Evolutionary conservation across 2,888 invertebrate species (phyloP).

Genomic region (Caenorhabditis sp.): DNA sequence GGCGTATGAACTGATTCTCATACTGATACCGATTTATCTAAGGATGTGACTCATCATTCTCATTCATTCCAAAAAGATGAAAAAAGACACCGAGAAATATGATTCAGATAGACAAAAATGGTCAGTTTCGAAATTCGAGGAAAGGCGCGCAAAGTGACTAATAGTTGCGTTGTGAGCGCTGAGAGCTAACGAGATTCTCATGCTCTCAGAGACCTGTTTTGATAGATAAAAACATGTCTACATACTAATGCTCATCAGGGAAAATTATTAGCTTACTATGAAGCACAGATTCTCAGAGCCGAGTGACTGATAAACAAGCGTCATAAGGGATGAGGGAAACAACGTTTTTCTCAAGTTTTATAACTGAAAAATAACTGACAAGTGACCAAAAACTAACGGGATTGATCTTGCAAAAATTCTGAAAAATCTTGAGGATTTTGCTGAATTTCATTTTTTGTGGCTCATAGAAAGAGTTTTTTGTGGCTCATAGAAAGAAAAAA

Average conservation of each 20-base stretch:
- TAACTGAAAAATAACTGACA: too few relatives aligned
- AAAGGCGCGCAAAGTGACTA: conserved; percentile 3
- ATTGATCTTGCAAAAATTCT: too few relatives aligned
- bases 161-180: not conserved
- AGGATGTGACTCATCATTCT: not conserved
- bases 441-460: too few relatives aligned
- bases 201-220: conserved; percentile 3
- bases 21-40: not conserved
- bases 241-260: conserved; percentile 2
- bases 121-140: conserved; percentile 41
- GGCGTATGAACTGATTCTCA: conserved; percentile 47
- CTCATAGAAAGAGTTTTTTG: too few relatives aligned
- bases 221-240: not conserved
- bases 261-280: conserved; percentile 4
- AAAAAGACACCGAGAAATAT: not conserved
- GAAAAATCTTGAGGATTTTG: too few relatives aligned
- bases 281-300: not conserved
- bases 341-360: too few relatives aligned
- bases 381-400: too few relatives aligned
- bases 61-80: not conserved
- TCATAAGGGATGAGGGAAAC: not conserved
- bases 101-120: conserved; percentile 31
- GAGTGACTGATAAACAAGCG: not conserved
- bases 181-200: not conserved
- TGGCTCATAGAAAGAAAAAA: too few relatives aligned